Conservation (phyloP, 2,113 vertebrate genomes). For the Terrapene triunguis region DNA sequence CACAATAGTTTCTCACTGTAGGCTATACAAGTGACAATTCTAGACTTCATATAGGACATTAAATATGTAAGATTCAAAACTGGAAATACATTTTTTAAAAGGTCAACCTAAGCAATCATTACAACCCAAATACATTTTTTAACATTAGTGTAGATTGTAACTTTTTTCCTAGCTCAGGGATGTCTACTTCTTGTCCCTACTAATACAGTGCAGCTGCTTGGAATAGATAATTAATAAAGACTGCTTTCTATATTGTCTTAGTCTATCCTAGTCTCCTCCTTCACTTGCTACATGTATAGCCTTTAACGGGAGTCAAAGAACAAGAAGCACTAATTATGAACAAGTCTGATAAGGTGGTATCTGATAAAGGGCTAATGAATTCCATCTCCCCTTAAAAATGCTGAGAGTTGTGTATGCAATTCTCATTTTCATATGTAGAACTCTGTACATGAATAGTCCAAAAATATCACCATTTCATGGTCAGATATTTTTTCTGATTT, state of each 20-base stretch:
- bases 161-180: background rate
- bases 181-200: background rate
- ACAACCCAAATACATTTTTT: background rate
- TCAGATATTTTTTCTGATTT: background rate
- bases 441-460: background rate
- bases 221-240: background rate
- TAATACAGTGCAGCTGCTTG: background rate
- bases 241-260: background rate
- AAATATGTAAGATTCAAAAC: background rate
- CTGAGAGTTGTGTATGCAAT: background rate
- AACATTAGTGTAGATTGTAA: background rate
- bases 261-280: background rate
- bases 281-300: background rate
- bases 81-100: background rate
- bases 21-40: background rate
- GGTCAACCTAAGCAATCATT: background rate
- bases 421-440: background rate
- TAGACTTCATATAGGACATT: background rate
- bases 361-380: background rate
- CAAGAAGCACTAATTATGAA: background rate
- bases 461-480: background rate
- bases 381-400: accelerated
- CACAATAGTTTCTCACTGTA: background rate
- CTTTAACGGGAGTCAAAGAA: background rate
- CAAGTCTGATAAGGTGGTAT: background rate